These are phyloP conservation scores for Protobothrops flavoviridis DNA, from an alignment of 2,113 vertebrate genomes.

Conservation along the genomic window DNA sequence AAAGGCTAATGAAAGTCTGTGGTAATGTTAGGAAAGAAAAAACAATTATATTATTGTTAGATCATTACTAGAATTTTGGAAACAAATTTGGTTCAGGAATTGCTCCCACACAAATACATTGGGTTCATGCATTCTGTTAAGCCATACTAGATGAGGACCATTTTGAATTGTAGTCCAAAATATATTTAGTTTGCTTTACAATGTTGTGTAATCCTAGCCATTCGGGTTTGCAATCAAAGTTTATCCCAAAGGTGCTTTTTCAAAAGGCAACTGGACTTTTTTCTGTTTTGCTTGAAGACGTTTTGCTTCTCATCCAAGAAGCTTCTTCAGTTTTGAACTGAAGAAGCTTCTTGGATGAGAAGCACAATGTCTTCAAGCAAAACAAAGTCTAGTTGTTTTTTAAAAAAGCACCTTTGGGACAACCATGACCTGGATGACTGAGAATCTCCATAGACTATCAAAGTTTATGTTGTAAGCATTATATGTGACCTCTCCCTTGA, in stretches of 20 bases:
- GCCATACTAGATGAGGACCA: not conserved
- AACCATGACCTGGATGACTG: not conserved
- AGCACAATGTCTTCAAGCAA: not conserved
- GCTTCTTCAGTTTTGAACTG: no score
- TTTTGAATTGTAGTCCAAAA: not conserved
- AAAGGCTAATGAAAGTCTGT: not conserved
- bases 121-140: not conserved
- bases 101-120: not conserved
- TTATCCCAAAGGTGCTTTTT: not conserved
- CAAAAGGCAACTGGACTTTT: not conserved
- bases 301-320: no score
- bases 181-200: not conserved
- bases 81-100: not conserved
- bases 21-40: not conserved
- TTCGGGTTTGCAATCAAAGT: not conserved
- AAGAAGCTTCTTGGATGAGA: not conserved
- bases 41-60: not conserved
- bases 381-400: not conserved
- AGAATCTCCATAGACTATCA: not conserved
- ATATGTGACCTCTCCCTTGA: not conserved
- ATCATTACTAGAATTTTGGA: not conserved
- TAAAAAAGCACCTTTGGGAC: not conserved
- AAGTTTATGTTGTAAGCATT: not conserved
- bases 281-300: not conserved
- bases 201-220: not conserved